A percentile compares a stretch with the other conserved stretches of the same genome.
Conservation (phyloP, 2,888 invertebrate species). For the Eudasyphora cyanicolor region DNA sequence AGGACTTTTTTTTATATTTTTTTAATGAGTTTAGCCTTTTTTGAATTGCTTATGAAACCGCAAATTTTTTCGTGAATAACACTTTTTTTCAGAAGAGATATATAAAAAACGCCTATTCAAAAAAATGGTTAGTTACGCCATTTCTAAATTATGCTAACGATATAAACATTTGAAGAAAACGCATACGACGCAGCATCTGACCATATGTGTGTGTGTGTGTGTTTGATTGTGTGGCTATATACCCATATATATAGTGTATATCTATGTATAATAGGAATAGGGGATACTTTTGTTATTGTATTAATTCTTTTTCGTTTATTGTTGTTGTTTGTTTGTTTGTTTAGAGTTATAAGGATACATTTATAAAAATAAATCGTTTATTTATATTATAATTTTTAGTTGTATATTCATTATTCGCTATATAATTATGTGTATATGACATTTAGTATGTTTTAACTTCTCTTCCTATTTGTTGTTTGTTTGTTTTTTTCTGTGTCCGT, state of each 20-base stretch:
- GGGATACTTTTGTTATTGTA: slow-evolving; percentile 49
- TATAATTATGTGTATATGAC: slow-evolving; percentile 27
- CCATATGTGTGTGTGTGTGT: slow-evolving; percentile 65
- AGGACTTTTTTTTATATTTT: too few species aligned
- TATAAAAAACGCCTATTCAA: too few species aligned
- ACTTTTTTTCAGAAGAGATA: too few species aligned
- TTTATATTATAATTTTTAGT: slow-evolving; percentile 55
- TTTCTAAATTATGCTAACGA: too few species aligned
- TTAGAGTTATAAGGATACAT: slow-evolving; percentile 59
- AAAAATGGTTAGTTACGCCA: too few species aligned
- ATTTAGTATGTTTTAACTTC: slow-evolving; percentile 12
- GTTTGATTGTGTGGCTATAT: slow-evolving; percentile 59
- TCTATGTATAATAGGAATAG: slow-evolving; percentile 56
- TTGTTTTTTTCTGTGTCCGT: not conserved
- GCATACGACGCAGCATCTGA: too few species aligned
- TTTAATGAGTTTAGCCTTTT: too few species aligned
- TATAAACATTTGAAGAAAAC: too few species aligned
- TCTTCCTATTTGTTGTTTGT: not conserved
- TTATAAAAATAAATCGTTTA: slow-evolving; percentile 67
- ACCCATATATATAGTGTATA: slow-evolving; percentile 31
- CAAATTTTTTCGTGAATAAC: too few species aligned
- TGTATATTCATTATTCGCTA: slow-evolving; percentile 38
- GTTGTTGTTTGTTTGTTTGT: slow-evolving; percentile 45
- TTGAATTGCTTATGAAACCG: too few species aligned
- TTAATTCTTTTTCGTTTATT: slow-evolving; percentile 46